Base-by-base conservation (phyloP, 2,888 invertebrate genomes). In the Ormyrus rosae region DNA sequence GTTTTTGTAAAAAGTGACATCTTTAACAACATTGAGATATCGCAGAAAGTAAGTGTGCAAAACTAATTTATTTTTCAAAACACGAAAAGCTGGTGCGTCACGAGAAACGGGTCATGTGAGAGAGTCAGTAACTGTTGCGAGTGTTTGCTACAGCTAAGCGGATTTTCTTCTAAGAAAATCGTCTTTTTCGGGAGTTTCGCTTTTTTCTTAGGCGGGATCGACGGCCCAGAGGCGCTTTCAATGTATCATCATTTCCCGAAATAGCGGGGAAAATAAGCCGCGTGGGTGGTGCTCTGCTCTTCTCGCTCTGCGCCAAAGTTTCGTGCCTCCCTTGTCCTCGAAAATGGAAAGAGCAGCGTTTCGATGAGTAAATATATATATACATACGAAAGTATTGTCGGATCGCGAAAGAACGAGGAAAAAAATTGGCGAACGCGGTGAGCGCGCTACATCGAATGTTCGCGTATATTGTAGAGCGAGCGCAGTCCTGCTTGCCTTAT, bases 171-270 rank as follows among this genome's bases (percentile, higher is more conserved):
- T 13, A 63, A 13, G 48, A 48, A 2, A 51, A n/a, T 58, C 9
- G n/a, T 9, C 58, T 13, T 56, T 56, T 58, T n/a, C 58, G 58
- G 10, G n/a, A n/a, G 19, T 13, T 58, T n/a, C 58, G 58, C 58
- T 13, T 68, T 11, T 5, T 34, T 68, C 68, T 53, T 11, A 1
- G 19, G 11, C 11, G 45, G 65, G 65, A 50, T 34, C 48, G 50
- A 53, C 45, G 53, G n/a, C 56, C 60, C 60, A 34, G 61, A 50
- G 67, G 46, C 70, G 53, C 58, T 56, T 45, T 83, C 84, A 84
- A 68, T 73, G 78, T 86, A 85, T 88, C 88, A 89, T 89, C 89
- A 88, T 88, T 87, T 88, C 89, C 88, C 87, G 88, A 89, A 89
- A 89, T 89, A 89, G 89, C 84, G 78, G 83, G 84, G 84, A 85